Base-by-base conservation (phyloP, 2,113 vertebrate genomes). In the Sceloporus undulatus region DNA sequence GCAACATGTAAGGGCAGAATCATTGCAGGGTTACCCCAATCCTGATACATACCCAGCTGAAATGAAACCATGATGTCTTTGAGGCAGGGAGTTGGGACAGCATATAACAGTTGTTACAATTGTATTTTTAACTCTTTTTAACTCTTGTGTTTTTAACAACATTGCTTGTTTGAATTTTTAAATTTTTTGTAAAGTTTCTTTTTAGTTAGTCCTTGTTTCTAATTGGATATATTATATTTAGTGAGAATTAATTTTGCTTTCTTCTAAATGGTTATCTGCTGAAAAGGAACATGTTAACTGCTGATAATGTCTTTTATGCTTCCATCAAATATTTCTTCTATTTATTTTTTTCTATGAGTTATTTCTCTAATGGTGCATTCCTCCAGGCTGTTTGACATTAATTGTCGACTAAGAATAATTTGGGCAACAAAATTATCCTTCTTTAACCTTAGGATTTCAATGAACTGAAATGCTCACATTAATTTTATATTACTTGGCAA, bases 211-310 rank as follows among this genome's bases (percentile, higher is more conserved):
- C 91, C 84, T 78, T 85, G 77, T 88, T 48, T 2, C 78, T 92
- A 88, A 86, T 87, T 92, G 34, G 92, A 89, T 85, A 92, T 78
- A 84, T 92, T 66, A 86, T 52, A 59, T 59, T 62, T 62, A 62
- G 59, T 62, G 40, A 78, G 89, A 93, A 90, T 89, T 85, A 91
- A 92, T 93, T 79, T 54, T 84, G 82, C 59, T 89, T 84, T 87
- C 79, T 5, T 89, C 70, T 62, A 88, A 85, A 62, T 62, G 18
- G 18, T 18, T 18, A 16, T 62, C 14, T 62, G 59, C 14, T 62
- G 13, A 14, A 62, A 16, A 73, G 54, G 16, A 18, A 82, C 52
- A 5, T 29, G 25, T 42, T 82, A 48, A 23, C n/a, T 81, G 23
- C 29, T 40, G 38, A 4, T 27, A 81, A 65, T 80, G 59, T 85